Percentiles rank a stretch among this genome's conserved stretches.
Conservation (phyloP, 2,797 vertebrate species). For the Xiphorhynchus erythropygius region DNA sequence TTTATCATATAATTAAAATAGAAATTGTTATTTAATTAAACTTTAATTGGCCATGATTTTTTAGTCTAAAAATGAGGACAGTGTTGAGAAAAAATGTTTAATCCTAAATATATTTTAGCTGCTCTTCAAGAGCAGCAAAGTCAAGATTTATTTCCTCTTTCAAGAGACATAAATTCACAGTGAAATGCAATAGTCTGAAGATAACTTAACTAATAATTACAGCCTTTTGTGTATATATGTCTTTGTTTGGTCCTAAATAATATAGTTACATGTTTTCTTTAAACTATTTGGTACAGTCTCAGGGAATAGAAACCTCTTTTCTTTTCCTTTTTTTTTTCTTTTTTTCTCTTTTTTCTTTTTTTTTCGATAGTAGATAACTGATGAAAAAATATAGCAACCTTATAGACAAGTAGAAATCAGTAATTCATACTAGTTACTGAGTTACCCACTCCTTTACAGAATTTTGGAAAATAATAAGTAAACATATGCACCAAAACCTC, state of each 20-base stretch:
- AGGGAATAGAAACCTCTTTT: neutral
- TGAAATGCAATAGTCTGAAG: neutral
- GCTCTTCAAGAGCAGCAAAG: neutral
- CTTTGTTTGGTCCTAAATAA: neutral
- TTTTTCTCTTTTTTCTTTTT: neutral
- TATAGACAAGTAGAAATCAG: neutral
- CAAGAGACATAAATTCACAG: neutral
- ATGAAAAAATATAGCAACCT: neutral
- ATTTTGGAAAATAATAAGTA: neutral
- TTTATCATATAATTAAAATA: neutral
- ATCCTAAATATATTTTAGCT: neutral
- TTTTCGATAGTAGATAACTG: neutral
- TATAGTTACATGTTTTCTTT: neutral
- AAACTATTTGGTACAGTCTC: neutral
- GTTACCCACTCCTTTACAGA: neutral
- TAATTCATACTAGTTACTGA: neutral
- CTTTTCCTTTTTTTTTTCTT: neutral
- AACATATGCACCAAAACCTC: neutral
- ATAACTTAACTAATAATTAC: neutral
- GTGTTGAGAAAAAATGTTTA: neutral
- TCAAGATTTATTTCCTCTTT: neutral
- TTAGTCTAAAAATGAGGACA: neutral
- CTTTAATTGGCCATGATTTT: neutral
- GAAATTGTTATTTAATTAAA: neutral
- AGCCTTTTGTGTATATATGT: neutral